Percentiles rank a stretch among this genome's conserved stretches.
These are phyloP conservation scores for Pristionchus exspectatus DNA, from an alignment of 2,888 invertebrate species.

Conservation along the genomic window DNA sequence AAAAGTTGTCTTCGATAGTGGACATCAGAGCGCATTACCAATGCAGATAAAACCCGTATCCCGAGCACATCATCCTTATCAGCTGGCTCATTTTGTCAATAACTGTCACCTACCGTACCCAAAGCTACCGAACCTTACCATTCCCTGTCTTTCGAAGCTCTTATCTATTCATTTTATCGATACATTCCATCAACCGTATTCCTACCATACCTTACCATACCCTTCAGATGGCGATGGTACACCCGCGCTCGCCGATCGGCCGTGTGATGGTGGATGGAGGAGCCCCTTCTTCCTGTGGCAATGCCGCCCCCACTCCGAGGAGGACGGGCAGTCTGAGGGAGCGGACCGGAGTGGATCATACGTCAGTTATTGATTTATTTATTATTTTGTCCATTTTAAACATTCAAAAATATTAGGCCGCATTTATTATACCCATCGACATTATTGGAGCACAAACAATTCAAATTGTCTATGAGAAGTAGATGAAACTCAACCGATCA, in stretches of 20 bases:
- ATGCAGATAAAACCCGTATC: too few species aligned
- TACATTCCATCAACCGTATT: too few species aligned
- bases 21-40: too few species aligned
- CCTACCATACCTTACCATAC: not conserved
- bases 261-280: slow-evolving; percentile 21
- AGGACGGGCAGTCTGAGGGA: slow-evolving; percentile 70
- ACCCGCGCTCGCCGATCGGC: slow-evolving; percentile 38
- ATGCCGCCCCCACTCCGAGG: slow-evolving; percentile 3
- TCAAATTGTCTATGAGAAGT: not conserved
- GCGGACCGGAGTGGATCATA: slow-evolving; percentile 77
- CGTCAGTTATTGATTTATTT: not conserved
- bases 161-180: too few species aligned
- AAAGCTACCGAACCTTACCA: too few species aligned
- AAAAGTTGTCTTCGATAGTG: too few species aligned
- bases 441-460: too few species aligned
- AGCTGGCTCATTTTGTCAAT: not conserved
- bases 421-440: too few species aligned
- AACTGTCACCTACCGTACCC: not conserved
- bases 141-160: too few species aligned
- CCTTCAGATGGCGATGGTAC: slow-evolving; percentile 39
- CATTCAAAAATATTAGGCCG: too few species aligned
- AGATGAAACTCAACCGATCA: not conserved
- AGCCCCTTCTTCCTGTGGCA: not conserved
- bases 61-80: too few species aligned
- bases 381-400: too few species aligned